A percentile compares a stretch with the other conserved stretches of the same genome.
Evolutionary conservation across 2,113 vertebrate species (phyloP).

Genomic region (Poicephalus meyeri): DNA sequence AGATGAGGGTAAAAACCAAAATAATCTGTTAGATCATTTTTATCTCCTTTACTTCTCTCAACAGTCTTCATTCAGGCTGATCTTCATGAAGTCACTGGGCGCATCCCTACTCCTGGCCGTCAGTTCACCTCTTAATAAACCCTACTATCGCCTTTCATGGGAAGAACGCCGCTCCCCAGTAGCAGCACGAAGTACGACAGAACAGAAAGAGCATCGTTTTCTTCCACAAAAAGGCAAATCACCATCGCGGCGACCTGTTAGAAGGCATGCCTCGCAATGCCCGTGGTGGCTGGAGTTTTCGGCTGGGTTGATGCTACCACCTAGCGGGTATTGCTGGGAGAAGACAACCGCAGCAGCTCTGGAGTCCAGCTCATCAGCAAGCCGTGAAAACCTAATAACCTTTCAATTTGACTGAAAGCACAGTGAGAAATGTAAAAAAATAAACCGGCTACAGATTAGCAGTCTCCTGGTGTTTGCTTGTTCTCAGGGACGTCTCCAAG

Average conservation of each 20-base stretch:
- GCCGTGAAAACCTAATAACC: accelerated
- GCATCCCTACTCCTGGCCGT: neutral
- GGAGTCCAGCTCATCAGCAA: neutral
- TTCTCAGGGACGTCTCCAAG: neutral
- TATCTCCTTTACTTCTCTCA: neutral
- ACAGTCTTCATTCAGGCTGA: neutral
- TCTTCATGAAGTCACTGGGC: neutral
- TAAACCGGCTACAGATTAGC: neutral
- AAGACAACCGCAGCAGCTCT: neutral
- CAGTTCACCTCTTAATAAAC: neutral
- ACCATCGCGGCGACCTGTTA: accelerated
- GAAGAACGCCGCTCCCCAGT: neutral
- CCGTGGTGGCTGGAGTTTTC: accelerated
- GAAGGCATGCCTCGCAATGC: accelerated
- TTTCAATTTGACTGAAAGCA: neutral
- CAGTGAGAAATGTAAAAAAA: neutral
- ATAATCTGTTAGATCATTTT: neutral
- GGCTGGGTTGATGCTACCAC: neutral
- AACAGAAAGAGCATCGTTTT: too few species aligned
- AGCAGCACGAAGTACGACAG: accelerated
- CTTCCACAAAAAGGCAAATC: neutral
- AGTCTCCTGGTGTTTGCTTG: neutral
- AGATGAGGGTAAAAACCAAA: neutral
- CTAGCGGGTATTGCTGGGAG: neutral
- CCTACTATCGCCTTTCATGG: accelerated